Evolutionary conservation across 2,797 vertebrate genomes (phyloP).

Genomic region (Sebastes goodei): DNA sequence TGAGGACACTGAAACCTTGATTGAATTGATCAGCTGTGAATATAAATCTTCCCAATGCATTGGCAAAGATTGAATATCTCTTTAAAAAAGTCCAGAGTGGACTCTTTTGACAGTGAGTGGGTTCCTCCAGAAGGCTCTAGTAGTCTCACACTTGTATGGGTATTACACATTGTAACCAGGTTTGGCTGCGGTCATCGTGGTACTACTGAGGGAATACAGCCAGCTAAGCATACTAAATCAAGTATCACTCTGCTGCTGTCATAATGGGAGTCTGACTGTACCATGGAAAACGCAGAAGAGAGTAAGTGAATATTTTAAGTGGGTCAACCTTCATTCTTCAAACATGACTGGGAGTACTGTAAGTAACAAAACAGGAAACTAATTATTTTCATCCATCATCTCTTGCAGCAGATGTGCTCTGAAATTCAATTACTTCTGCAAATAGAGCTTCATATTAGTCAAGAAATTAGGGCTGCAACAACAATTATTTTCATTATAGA

Average conservation of each 20-base stretch:
- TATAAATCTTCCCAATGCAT: not conserved
- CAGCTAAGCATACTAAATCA: not conserved
- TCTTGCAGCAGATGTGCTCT: not conserved
- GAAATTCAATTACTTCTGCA: not conserved
- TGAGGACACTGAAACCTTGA: not conserved
- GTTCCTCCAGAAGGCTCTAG: not conserved
- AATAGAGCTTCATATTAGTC: not conserved
- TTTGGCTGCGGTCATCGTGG: not conserved
- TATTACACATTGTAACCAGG: not conserved
- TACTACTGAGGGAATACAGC: not conserved
- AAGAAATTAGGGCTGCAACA: not conserved
- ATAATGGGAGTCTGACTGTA: not conserved
- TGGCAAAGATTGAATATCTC: not conserved
- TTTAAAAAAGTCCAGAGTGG: too few species aligned
- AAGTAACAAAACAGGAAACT: slow-evolving; percentile 57
- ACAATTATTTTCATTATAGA: not conserved
- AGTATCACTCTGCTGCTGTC: not conserved
- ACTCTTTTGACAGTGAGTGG: not conserved
- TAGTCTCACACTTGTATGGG: not conserved
- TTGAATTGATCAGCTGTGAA: too few species aligned
- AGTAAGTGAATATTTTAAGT: slow-evolving; percentile 27
- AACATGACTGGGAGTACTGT: slow-evolving; percentile 33
- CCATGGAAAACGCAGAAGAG: slow-evolving; percentile 11
- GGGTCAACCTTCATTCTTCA: slow-evolving; percentile 58
- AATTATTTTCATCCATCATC: slow-evolving; percentile 40